These are phyloP conservation scores for Masticophis lateralis DNA, from an alignment of 2,797 vertebrate species.

Conservation along the genomic window DNA sequence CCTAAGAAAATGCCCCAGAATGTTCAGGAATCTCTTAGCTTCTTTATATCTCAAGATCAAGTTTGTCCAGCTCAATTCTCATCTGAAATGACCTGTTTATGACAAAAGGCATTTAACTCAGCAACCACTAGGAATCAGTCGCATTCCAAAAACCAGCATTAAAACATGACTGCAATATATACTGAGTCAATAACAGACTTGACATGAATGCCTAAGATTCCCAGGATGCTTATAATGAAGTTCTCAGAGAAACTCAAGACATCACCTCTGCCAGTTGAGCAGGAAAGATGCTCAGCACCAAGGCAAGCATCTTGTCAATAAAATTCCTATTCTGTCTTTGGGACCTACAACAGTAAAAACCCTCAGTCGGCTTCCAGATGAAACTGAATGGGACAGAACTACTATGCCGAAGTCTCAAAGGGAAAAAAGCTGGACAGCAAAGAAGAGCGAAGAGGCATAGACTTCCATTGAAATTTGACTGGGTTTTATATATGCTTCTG, in stretches of 20 bases:
- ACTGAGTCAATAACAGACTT: background rate
- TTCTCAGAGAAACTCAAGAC: background rate
- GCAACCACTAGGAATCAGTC: background rate
- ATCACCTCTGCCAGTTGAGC: background rate
- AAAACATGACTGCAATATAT: background rate
- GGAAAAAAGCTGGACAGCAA: background rate
- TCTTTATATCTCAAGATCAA: background rate
- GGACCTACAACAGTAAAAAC: background rate
- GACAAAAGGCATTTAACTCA: background rate
- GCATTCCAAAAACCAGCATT: background rate
- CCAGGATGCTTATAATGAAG: background rate
- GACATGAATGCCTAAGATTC: background rate
- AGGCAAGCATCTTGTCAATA: background rate
- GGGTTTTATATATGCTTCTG: background rate
- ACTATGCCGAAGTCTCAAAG: background rate
- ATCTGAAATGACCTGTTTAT: background rate
- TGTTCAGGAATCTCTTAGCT: background rate
- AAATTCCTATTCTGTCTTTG: background rate
- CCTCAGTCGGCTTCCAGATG: background rate
- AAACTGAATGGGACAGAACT: background rate
- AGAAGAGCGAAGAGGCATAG: background rate
- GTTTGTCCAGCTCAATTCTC: background rate
- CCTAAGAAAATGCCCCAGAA: background rate
- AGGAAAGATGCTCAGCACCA: background rate
- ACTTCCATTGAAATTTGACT: background rate